phyloP scores from a whole-genome alignment of 2,797 vertebrate species.

The Florisuga fusca region DNA sequence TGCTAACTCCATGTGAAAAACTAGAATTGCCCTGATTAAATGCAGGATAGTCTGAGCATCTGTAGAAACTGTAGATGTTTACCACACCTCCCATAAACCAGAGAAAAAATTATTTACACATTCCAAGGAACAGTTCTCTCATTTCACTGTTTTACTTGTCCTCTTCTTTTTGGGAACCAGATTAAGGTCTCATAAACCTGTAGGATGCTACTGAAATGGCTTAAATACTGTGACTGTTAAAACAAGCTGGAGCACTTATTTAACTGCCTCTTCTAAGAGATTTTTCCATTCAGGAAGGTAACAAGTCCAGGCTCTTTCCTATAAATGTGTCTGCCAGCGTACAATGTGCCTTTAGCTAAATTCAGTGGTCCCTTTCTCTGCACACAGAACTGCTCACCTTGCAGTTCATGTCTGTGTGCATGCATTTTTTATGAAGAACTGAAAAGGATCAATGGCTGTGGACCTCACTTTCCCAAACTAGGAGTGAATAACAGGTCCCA shows the following conservation, averaged over 20 bases:
- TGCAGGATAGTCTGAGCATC: not conserved
- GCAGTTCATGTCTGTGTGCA: not conserved
- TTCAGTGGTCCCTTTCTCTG: not conserved
- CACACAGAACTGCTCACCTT: accelerated
- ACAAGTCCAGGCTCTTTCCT: constrained; percentile 29
- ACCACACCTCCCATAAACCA: not conserved
- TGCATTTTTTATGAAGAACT: not conserved
- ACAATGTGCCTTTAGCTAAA: not conserved
- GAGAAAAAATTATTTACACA: not conserved
- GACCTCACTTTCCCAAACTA: not conserved
- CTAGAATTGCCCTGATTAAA: not conserved
- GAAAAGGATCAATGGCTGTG: not conserved
- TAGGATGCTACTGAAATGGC: constrained; percentile 57
- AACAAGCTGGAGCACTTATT: constrained; percentile 68
- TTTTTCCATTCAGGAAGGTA: constrained; percentile 64
- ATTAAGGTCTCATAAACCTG: constrained; percentile 70
- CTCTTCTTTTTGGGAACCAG: constrained; percentile 68
- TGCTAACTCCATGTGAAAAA: not conserved
- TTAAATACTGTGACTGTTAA: constrained; percentile 74
- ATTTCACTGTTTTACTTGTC: constrained; percentile 56
- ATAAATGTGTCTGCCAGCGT: not conserved
- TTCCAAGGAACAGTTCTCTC: constrained; percentile 10
- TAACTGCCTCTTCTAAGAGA: constrained; percentile 63
- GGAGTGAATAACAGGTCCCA: not conserved
- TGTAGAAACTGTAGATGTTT: not conserved